A percentile compares a stretch with the other conserved stretches of the same genome.
Evolutionary conservation across 2,888 invertebrate genomes (phyloP).

Genomic region (Trachelus troglodyta): DNA sequence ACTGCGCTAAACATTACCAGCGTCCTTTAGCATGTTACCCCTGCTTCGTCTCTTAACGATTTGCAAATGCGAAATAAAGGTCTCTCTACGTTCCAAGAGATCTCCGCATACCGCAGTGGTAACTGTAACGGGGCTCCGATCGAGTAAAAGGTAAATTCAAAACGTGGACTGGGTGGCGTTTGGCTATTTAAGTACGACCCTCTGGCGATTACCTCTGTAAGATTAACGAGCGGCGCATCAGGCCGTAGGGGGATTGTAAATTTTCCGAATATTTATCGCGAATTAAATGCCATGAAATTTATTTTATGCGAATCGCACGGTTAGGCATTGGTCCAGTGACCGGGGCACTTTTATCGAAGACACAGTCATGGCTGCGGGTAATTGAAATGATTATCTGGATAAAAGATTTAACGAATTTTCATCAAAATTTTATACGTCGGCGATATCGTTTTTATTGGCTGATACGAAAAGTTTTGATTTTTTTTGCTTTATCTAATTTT

Average conservation of each 20-base stretch:
- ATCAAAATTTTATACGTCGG: too few species aligned
- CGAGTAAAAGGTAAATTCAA: background rate
- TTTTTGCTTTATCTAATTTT: background rate
- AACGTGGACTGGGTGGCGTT: background rate
- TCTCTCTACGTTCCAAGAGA: background rate
- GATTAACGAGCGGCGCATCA: background rate
- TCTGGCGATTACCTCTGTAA: background rate
- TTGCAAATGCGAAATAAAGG: background rate
- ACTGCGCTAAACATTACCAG: background rate
- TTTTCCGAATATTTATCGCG: slow-evolving; percentile 45
- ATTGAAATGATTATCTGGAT: too few species aligned
- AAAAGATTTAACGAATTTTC: too few species aligned
- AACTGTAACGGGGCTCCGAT: background rate
- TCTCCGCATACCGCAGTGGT: background rate
- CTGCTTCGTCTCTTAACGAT: background rate
- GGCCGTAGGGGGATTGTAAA: slow-evolving; percentile 15
- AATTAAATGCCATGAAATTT: slow-evolving; percentile 56
- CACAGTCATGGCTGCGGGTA: background rate
- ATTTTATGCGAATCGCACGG: background rate
- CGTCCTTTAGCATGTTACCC: background rate
- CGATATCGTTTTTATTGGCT: too few species aligned
- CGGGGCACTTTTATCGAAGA: background rate
- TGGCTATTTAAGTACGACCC: background rate
- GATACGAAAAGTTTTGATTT: too few species aligned
- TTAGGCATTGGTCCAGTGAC: background rate